Base-by-base conservation (phyloP, 2,113 vertebrate species). In the Glaucomys volans region DNA sequence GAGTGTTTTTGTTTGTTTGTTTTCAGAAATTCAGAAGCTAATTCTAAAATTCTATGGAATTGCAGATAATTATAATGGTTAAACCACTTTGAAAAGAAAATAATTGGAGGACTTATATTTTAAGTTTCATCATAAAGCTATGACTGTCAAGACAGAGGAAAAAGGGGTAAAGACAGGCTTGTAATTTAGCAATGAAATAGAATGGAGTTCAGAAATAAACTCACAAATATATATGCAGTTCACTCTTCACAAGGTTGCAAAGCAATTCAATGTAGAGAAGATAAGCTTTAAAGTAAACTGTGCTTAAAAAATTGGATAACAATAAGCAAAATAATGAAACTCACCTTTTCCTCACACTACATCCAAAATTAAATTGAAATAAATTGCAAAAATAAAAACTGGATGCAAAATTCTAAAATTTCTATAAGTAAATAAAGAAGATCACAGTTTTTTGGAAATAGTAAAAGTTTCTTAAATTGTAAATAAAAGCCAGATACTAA, bases 351-450 rank as follows among this genome's bases (percentile, higher is more conserved):
- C 69, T 81, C 37, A 50, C 32, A 82, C 5, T 8, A 71, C 26
- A 44, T 77, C 52, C 77, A 77, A 86, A 54, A 28, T 82, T 71
- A 82, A 96, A 57, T 52, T 59, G 26, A 62, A 64, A 77, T 91
- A 14, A 7, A 35, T n/a, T 12, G 59, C 26, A 32, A 32, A 85
- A 96, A 69, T 76, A 69, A 69, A 91, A 52, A 2, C 1, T 35
- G 37, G 24, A 76, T 62, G 16, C n/a, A 87, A 91, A 83, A 79
- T 1, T 13, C 8, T 24, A 66, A 96, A 42, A 30, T 14, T 81
- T 72, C 24, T 64, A 28, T 72, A 82, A 69, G 4, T 52, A 52
- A 82, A 69, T 8, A 52, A 26, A 50, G 37, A 91, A 17, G 59
- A 62, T 69, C 11, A 50, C 42, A 44, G 52, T 8, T 4, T 26